phyloP scores from a whole-genome alignment of 2,113 vertebrate genomes.

The Brienomyrus brachyistius region DNA sequence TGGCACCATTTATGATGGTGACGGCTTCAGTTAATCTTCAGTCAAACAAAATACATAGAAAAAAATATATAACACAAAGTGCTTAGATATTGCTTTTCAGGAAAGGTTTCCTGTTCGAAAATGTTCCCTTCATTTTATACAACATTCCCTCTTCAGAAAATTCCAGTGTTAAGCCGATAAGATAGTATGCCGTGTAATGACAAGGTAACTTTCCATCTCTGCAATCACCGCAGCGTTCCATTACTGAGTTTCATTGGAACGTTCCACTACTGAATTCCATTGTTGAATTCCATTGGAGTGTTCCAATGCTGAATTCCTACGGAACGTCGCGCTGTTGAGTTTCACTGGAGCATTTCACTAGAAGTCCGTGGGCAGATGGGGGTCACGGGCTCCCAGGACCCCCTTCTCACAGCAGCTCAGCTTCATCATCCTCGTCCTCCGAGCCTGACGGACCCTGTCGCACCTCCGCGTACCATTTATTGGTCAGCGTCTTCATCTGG shows the following conservation, averaged over 20 bases:
- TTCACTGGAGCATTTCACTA: not conserved
- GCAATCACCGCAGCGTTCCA: not conserved
- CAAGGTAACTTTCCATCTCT: not conserved
- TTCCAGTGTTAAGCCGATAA: not conserved
- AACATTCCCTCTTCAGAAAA: not conserved
- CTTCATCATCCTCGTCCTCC: slow-evolving; percentile 87
- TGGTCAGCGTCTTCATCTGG: slow-evolving; percentile 97
- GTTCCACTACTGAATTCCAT: not conserved
- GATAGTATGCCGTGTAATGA: not conserved
- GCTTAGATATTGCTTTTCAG: slow-evolving; percentile 37
- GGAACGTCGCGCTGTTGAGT: slow-evolving; percentile 1
- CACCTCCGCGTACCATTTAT: slow-evolving; percentile 98
- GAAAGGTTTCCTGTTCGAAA: not conserved
- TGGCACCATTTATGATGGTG: slow-evolving; percentile 3
- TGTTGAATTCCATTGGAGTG: not conserved
- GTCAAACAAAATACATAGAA: not conserved
- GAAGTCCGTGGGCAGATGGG: not conserved
- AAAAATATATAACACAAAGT: slow-evolving; percentile 10
- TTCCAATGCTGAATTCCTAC: not conserved
- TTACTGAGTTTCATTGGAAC: not conserved
- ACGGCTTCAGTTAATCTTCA: not conserved
- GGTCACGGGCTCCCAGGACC: not conserved
- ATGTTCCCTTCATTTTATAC: not conserved
- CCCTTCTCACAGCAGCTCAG: slow-evolving; percentile 74
- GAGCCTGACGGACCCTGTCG: slow-evolving; percentile 94